These are phyloP conservation scores for Corythornis madagascariensis DNA, from an alignment of 2,113 vertebrate species.

Conservation along the genomic window DNA sequence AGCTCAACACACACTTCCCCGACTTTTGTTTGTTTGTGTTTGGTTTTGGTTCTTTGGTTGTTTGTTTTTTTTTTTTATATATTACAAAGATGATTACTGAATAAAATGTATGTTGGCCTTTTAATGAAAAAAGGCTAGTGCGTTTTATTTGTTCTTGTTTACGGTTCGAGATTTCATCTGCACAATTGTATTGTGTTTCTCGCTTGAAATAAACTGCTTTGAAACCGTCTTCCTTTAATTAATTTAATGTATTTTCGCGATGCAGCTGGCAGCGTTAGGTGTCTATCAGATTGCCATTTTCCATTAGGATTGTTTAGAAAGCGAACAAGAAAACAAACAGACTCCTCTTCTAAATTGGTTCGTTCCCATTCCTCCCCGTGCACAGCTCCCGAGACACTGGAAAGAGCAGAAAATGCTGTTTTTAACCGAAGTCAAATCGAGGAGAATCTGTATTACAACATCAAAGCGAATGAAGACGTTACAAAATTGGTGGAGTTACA, in stretches of 20 bases:
- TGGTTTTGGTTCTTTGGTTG: neutral
- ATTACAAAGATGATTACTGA: neutral
- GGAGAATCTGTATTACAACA: conserved; percentile 48
- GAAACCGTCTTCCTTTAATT: conserved; percentile 54
- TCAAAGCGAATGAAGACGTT: conserved; percentile 61
- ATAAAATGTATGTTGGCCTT: neutral
- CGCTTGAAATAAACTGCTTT: conserved; percentile 45
- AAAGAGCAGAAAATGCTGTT: conserved; percentile 34
- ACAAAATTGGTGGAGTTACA: conserved; percentile 81
- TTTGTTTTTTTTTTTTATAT: neutral
- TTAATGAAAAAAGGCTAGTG: neutral
- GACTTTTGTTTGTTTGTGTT: neutral
- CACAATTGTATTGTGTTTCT: conserved; percentile 26
- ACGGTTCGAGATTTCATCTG: conserved; percentile 8
- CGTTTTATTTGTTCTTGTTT: conserved; percentile 43
- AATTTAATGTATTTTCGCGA: conserved; percentile 44
- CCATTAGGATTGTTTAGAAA: conserved; percentile 41
- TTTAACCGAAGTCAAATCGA: conserved; percentile 67
- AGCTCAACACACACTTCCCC: neutral
- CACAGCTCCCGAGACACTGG: conserved; percentile 5
- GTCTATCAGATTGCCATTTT: neutral
- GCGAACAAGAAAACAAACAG: conserved; percentile 38
- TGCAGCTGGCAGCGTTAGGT: neutral
- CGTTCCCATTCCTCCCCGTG: neutral
- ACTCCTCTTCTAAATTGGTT: neutral